Conservation (phyloP, 2,797 vertebrate genomes). For the Pipistrellus pipistrellus region DNA sequence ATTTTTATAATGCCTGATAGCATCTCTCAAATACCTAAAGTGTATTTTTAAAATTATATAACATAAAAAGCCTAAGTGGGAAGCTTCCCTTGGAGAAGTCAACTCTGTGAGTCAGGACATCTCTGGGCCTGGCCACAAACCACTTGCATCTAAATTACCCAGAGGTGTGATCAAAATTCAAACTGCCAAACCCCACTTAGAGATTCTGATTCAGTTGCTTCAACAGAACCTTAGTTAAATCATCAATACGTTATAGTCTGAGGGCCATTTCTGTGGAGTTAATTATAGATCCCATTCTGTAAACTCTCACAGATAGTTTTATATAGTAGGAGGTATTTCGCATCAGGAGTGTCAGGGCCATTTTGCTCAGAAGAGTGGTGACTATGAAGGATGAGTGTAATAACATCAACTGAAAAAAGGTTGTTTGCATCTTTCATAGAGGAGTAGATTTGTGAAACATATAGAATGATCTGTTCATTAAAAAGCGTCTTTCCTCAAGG, state of each 20-base stretch:
- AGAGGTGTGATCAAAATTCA: constrained; percentile 4
- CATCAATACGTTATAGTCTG: neutral
- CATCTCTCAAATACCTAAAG: neutral
- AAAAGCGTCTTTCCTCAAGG: neutral
- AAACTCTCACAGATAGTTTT: neutral
- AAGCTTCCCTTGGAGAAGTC: neutral
- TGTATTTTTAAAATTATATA: neutral
- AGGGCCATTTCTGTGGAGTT: neutral
- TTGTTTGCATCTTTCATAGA: neutral
- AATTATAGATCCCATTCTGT: neutral
- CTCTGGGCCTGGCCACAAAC: neutral
- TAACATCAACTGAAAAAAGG: neutral
- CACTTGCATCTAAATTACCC: neutral
- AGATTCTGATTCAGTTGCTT: neutral
- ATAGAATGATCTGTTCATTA: neutral
- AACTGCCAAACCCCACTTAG: neutral
- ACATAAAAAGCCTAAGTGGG: neutral
- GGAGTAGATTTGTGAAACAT: neutral
- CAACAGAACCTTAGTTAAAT: neutral
- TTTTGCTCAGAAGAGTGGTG: constrained; percentile 16
- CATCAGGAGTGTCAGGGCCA: neutral
- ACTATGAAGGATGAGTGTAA: neutral
- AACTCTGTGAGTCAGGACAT: neutral
- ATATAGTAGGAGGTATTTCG: neutral
- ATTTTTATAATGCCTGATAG: neutral